Evolutionary conservation across 1,140 invertebrate genomes (phyloP), one percentile per base, ranked within the genome.

Genomic region (Leucophenga varia): DNA sequence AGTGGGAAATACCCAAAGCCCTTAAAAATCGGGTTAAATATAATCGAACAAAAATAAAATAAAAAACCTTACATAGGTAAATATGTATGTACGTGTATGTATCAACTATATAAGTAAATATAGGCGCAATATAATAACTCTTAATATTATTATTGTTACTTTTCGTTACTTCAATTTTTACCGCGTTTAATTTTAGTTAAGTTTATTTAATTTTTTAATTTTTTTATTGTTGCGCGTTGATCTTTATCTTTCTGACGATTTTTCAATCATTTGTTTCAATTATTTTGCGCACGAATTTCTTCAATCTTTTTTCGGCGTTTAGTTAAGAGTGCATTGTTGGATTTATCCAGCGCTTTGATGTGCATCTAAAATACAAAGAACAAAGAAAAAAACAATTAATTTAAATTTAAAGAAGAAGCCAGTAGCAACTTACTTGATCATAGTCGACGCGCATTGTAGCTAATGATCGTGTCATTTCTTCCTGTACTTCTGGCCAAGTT

Each of bases 361-460:
- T 89, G 88, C 34, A 92, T 85, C 81, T 84, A 71, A 14, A 20
- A 7, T 2, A 16, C 12, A 39, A 30, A 16, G 28, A 17, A 32
- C 2, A 44, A 36, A 70, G 44, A 9, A 49, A 49, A 49, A 60
- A 21, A 8, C 19, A 46, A 16, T 3, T 16, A 12, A 14, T 49
- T 47, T 21, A 53, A 31, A 36, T 49, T 9, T n/a, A 39, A 21
- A 14, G 20, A 39, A 5, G 4, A 5, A 22, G 8, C 5, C 5
- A 43, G 35, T 17, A 12, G 13, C n/a, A 74, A 51, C 64, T 55
- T 63, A 77, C 84, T 79, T 85, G 86, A 75, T 97, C 94, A 71
- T 94, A 95, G 70, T 96, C 93, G 1, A 97, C 91, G 42, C 96
- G 80, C 95, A 98, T 98, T 41, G 93, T 95, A 25, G 94, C 93